A percentile compares a stretch with the other conserved stretches of the same genome.
Evolutionary conservation across 2,113 vertebrate species (phyloP).

Genomic region (Melanotaenia duboulayi): DNA sequence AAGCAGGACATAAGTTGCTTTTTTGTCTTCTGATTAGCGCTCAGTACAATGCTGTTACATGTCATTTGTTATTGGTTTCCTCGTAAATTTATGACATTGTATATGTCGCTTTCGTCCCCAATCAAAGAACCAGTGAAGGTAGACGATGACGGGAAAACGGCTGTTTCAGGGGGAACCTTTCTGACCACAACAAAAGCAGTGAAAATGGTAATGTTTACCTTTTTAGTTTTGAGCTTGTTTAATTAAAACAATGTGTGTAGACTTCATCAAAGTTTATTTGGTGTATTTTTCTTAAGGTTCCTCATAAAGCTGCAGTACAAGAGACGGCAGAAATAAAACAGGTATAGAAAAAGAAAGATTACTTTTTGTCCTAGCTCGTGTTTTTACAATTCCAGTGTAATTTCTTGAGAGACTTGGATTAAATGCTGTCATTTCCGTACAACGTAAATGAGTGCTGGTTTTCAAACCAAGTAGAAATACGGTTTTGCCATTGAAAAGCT

Average conservation of each 20-base stretch:
- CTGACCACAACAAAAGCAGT: constrained; percentile 5
- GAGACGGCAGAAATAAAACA: neutral
- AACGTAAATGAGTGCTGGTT: too few relatives aligned
- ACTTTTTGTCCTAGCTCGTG: neutral
- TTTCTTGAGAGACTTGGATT: neutral
- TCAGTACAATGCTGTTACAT: neutral
- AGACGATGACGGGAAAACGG: neutral
- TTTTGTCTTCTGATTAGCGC: neutral
- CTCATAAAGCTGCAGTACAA: neutral
- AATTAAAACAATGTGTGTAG: rapidly evolving
- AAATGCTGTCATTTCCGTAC: too few relatives aligned
- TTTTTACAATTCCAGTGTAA: neutral
- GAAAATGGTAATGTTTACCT: constrained; percentile 54
- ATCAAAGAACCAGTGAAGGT: constrained; percentile 21
- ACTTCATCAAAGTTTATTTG: neutral
- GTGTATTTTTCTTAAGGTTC: constrained; percentile 33
- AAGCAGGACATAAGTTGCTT: neutral
- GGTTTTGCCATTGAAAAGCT: too few relatives aligned
- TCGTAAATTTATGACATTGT: neutral
- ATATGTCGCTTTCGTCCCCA: neutral
- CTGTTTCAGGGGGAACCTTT: neutral
- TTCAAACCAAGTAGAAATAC: too few relatives aligned
- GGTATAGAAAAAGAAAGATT: constrained; percentile 17
- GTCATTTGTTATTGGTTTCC: neutral
- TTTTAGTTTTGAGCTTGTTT: neutral